Conservation (phyloP, 1,140 invertebrate species). For the Anastrepha ludens region DNA sequence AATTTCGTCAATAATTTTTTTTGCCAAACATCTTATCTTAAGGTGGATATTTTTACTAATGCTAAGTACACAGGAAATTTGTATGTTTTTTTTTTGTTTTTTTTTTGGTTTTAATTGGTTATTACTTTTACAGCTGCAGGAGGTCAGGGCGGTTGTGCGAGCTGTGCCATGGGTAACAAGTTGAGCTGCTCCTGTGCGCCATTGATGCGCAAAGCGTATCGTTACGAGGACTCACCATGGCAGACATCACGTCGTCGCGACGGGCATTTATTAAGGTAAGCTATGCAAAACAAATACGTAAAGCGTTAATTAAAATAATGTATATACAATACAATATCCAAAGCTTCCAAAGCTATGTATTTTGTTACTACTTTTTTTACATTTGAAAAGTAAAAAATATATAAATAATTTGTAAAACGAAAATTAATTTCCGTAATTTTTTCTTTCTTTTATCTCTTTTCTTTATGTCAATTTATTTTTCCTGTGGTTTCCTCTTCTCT, state of each 20-base stretch:
- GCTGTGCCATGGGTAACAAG: constrained; percentile 93
- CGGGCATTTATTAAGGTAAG: constrained; percentile 93
- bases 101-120: too few relatives aligned
- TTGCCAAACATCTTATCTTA: too few relatives aligned
- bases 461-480: constrained; percentile 41
- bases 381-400: neutral
- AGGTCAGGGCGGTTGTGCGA: constrained; percentile 71
- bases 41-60: too few relatives aligned
- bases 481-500: constrained; percentile 45
- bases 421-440: constrained; percentile 23
- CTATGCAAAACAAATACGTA: neutral
- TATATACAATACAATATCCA: neutral
- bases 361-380: neutral
- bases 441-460: constrained; percentile 50
- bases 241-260: constrained; percentile 89
- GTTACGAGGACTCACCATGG: constrained; percentile 95
- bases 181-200: constrained; percentile 95
- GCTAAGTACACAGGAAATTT: too few relatives aligned
- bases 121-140: constrained; percentile 58
- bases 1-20: too few relatives aligned
- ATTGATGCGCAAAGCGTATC: constrained; percentile 93
- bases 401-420: neutral
- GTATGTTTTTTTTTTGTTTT: too few relatives aligned
- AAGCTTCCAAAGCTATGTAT: neutral
- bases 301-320: neutral